Conservation (phyloP, 2,113 vertebrate species). For the Upupa epops region DNA sequence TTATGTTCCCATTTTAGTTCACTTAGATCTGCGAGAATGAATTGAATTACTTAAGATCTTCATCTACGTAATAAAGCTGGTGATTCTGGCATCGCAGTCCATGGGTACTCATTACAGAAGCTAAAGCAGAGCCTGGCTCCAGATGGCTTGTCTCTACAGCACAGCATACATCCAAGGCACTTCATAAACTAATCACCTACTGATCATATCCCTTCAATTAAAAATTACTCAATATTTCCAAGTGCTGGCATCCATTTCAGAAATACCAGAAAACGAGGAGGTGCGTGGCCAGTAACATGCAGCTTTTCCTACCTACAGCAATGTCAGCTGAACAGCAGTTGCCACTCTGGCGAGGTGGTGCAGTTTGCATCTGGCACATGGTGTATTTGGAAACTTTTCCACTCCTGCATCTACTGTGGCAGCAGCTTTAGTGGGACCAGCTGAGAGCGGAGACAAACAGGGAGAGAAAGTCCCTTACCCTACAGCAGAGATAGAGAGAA, state of each 20-base stretch:
- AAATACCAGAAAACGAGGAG: slow-evolving; percentile 29
- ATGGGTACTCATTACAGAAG: not conserved
- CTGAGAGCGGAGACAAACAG: not conserved
- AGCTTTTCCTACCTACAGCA: not conserved
- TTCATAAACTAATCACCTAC: slow-evolving; percentile 45
- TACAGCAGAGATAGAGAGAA: not conserved
- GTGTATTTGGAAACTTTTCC: not conserved
- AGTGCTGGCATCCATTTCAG: slow-evolving; percentile 10
- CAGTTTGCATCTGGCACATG: not conserved
- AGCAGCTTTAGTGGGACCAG: not conserved
- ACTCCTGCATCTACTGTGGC: not conserved
- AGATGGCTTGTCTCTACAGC: slow-evolving; percentile 46
- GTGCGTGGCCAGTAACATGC: not conserved
- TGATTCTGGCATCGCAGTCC: slow-evolving; percentile 10
- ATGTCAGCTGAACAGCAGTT: not conserved
- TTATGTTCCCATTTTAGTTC: slow-evolving; percentile 20
- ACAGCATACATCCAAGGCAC: slow-evolving; percentile 16
- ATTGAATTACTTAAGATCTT: slow-evolving; percentile 27
- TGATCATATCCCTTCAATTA: slow-evolving; percentile 45
- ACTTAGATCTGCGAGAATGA: slow-evolving; percentile 1
- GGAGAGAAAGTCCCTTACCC: not conserved
- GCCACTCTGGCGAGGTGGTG: not conserved
- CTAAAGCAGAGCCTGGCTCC: slow-evolving; percentile 21
- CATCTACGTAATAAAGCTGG: slow-evolving; percentile 9
- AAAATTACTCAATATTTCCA: slow-evolving; percentile 54